Evolutionary conservation across 2,113 vertebrate species (phyloP).

Genomic region (Oncorhynchus mykiss): DNA sequence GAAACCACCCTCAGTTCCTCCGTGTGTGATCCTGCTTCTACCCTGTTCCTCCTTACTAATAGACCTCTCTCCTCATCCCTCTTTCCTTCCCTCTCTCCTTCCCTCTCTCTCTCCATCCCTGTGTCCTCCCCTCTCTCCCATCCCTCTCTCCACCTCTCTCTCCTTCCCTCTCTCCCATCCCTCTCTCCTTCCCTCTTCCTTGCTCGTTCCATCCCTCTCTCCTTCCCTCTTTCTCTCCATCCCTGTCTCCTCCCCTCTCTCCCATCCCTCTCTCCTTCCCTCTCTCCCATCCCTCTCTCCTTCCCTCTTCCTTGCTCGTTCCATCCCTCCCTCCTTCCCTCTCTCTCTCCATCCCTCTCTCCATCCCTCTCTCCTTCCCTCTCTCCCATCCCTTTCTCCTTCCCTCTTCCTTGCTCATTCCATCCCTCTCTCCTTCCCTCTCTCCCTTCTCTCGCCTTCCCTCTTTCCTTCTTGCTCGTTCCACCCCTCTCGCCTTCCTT

Average conservation of each 20-base stretch:
- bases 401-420: too few species aligned
- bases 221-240: slow-evolving; percentile 20
- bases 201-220: slow-evolving; percentile 15
- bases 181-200: background rate
- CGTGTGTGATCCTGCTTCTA: slow-evolving; percentile 73
- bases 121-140: background rate
- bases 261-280: slow-evolving; percentile 30
- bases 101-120: background rate
- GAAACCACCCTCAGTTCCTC: slow-evolving; percentile 67
- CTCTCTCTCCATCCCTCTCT: background rate
- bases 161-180: too few species aligned
- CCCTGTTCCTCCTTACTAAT: slow-evolving; percentile 70
- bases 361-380: background rate
- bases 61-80: slow-evolving; percentile 47
- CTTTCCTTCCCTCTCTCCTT: background rate
- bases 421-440: slow-evolving; percentile 29
- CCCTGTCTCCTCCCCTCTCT: too few species aligned
- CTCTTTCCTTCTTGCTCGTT: too few species aligned
- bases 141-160: slow-evolving; percentile 4
- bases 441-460: too few species aligned
- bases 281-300: too few species aligned
- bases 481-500: background rate
- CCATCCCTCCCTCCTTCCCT: slow-evolving; percentile 6
- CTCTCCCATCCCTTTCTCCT: background rate
- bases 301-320: background rate